Conservation (phyloP, 1,140 invertebrate species). For the Eupeodes corollae region DNA sequence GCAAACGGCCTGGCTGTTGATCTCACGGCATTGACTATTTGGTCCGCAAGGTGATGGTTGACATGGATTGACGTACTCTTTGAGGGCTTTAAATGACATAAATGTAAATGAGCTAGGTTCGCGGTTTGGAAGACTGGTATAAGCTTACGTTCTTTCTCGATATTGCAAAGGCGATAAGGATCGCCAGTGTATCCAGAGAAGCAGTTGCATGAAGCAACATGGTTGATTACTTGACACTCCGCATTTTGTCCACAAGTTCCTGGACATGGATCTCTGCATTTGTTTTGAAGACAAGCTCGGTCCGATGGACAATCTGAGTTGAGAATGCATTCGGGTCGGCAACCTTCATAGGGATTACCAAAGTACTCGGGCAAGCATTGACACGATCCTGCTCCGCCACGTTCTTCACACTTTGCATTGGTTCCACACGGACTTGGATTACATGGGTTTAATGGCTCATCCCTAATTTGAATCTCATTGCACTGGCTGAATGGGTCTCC, state of each 20-base stretch:
- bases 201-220: slow-evolving; percentile 62
- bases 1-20: slow-evolving; percentile 56
- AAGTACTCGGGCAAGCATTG: slow-evolving; percentile 58
- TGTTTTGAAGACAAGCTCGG: slow-evolving; percentile 62
- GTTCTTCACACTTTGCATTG: slow-evolving; percentile 65
- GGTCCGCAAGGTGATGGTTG: slow-evolving; percentile 61
- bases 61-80: slow-evolving; percentile 46
- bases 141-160: slow-evolving; percentile 49
- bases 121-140: slow-evolving; percentile 4
- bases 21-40: slow-evolving; percentile 49
- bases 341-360: slow-evolving; percentile 59
- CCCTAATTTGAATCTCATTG: slow-evolving; percentile 47
- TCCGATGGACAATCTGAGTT: slow-evolving; percentile 60
- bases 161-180: slow-evolving; percentile 45
- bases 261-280: slow-evolving; percentile 65
- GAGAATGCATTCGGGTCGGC: slow-evolving; percentile 62
- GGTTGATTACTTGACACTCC: slow-evolving; percentile 56
- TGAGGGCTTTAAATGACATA: slow-evolving; percentile 17
- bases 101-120: background rate
- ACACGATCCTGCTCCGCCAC: slow-evolving; percentile 52
- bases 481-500: slow-evolving; percentile 44
- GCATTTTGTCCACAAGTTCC: slow-evolving; percentile 62
- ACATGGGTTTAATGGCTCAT: slow-evolving; percentile 36
- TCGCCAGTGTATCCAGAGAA: slow-evolving; percentile 55
- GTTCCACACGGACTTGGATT: slow-evolving; percentile 51